Evolutionary conservation across 2,797 vertebrate genomes (phyloP).

Genomic region (Hydrocynus forskahlii): DNA sequence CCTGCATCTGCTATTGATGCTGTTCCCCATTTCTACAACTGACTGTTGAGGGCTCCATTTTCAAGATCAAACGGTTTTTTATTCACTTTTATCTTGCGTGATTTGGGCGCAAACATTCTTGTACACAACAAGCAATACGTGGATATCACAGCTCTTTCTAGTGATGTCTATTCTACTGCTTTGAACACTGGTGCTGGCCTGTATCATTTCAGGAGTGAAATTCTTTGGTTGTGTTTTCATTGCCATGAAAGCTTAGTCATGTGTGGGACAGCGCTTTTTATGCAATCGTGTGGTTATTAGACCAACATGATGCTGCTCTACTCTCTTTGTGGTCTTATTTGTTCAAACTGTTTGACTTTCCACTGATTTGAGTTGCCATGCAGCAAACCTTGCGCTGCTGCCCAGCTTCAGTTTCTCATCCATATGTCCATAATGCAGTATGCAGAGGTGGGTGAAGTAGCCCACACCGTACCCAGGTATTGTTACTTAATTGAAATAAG

Average conservation of each 20-base stretch:
- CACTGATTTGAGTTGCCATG: slow-evolving; percentile 1
- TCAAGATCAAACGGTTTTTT: not conserved
- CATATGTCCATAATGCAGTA: not conserved
- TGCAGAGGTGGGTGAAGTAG: not conserved
- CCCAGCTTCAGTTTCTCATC: not conserved
- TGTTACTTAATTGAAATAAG: too few relatives aligned
- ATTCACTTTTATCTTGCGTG: slow-evolving; percentile 26
- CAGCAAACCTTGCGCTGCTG: slow-evolving; percentile 12
- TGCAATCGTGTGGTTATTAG: slow-evolving; percentile 7
- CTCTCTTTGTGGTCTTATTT: slow-evolving; percentile 13
- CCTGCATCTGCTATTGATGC: not conserved
- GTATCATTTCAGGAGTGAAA: slow-evolving; percentile 27
- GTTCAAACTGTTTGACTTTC: slow-evolving; percentile 29
- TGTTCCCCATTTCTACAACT: slow-evolving; percentile 17
- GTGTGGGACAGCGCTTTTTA: slow-evolving; percentile 18
- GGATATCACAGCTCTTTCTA: slow-evolving; percentile 17
- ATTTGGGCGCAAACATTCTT: slow-evolving; percentile 14
- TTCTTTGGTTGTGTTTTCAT: slow-evolving; percentile 26
- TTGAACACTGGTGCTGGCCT: slow-evolving; percentile 40
- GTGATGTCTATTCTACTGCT: slow-evolving; percentile 4
- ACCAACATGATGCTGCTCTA: slow-evolving; percentile 23
- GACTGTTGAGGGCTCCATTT: slow-evolving; percentile 33
- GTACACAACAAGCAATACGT: slow-evolving; percentile 34
- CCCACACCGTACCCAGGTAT: not conserved
- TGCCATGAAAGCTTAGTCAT: slow-evolving; percentile 18